Base-by-base conservation (phyloP, 2,888 invertebrate genomes). In the Cheilosia grossa region DNA sequence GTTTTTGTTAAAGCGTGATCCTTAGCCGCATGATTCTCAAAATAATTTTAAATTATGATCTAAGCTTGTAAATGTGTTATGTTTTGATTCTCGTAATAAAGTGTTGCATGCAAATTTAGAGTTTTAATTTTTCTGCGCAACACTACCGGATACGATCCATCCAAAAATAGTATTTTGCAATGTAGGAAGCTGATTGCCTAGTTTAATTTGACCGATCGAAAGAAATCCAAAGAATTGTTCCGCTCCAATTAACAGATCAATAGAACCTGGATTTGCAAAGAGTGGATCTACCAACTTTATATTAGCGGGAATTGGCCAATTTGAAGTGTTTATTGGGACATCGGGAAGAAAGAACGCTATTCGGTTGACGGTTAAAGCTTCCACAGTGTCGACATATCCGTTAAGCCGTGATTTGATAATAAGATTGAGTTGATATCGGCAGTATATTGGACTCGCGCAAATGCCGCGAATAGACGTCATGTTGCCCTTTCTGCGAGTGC, bases 111-210 rank as follows among this genome's bases (percentile, higher is more conserved):
- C n/a, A 27, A 53, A 5, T 24, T 53, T 58, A n/a, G 9, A 7
- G 9, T 44, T 10, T 9, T 9, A 21, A 44, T 37, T n/a, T n/a
- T 33, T 58, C 3, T 44, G 19, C 30, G 33, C 53, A 40, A 77
- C 85, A 9, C 64, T 37, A 2, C 75, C 83, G 10, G 87, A 79
- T 2, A 88, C 86, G 1, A 87, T 70, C 86, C 86, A 87, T 4
- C 87, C 86, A 6, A 87, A 47, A 24, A 86, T 37, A 0, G 87
- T 86, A 44, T 87, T 87, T 47, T 87, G 87, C 13, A 87, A 69
- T 27, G 66, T 79, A 7, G 87, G 87, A n/a, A 88, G 58, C 42
- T 75, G 63, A 21, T 51, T 6, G 4, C 87, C 87, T 9, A 87
- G 61, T 47, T 79, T 82, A 24, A 88, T 82, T 80, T 87, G 86